phyloP scores from a whole-genome alignment of 2,797 vertebrate genomes.

The Pitangus sulphuratus region DNA sequence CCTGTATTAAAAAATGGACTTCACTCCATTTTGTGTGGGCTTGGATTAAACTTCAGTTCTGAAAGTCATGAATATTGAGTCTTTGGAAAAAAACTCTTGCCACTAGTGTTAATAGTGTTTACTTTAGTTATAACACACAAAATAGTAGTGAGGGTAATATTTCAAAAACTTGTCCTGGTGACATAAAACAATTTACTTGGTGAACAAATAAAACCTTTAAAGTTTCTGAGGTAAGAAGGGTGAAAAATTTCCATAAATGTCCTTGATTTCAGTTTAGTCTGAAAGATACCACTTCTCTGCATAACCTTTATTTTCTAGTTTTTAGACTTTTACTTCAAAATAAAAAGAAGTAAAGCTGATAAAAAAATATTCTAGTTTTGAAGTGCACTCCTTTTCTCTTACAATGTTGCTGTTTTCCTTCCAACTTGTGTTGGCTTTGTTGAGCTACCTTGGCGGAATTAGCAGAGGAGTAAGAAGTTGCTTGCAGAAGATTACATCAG shows the following conservation, averaged over 20 bases:
- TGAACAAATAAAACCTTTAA: not conserved
- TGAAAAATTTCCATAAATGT: rapidly evolving
- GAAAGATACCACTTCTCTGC: not conserved
- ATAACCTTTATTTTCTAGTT: not conserved
- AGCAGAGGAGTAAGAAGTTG: not conserved
- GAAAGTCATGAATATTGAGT: not conserved
- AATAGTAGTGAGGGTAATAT: not conserved
- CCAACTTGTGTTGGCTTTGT: not conserved
- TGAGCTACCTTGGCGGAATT: not conserved
- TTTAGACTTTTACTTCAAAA: not conserved
- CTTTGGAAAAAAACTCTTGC: not conserved
- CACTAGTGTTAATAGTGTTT: not conserved
- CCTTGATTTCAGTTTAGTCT: not conserved
- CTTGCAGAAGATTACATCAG: not conserved
- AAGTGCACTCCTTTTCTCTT: not conserved
- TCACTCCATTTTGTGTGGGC: not conserved
- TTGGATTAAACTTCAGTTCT: not conserved
- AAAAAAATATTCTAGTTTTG: not conserved
- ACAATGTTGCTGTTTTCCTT: not conserved
- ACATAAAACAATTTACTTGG: not conserved
- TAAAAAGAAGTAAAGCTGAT: not conserved
- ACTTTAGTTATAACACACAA: not conserved
- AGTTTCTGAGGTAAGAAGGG: not conserved
- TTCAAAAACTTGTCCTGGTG: not conserved
- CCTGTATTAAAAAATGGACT: not conserved